These are phyloP conservation scores for Hypercompe scribonia DNA, from an alignment of 2,888 invertebrate species.

Conservation along the genomic window DNA sequence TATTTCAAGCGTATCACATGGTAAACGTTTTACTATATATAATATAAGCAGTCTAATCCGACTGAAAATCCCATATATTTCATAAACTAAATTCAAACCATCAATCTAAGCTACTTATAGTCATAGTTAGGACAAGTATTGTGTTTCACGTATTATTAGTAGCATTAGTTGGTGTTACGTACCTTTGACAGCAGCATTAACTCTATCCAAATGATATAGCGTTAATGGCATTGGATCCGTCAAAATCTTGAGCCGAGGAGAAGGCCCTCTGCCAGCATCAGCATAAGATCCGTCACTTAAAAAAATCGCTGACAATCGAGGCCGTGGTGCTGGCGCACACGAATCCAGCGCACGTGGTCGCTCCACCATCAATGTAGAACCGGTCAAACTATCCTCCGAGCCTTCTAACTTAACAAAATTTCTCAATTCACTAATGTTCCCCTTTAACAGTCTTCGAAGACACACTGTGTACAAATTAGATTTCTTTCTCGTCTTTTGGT, in stretches of 20 bases:
- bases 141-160: background rate
- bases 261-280: constrained; percentile 65
- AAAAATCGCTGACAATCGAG: constrained; percentile 82
- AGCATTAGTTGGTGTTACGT: constrained; percentile 48
- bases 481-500: constrained; percentile 64
- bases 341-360: constrained; percentile 70
- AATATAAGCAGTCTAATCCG: background rate
- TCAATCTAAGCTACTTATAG: background rate
- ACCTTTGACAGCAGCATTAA: constrained; percentile 86
- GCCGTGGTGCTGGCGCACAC: constrained; percentile 79
- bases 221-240: constrained; percentile 85
- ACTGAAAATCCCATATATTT: background rate
- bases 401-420: constrained; percentile 73
- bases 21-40: too few species aligned
- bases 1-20: background rate
- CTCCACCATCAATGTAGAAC: constrained; percentile 76
- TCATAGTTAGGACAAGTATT: background rate
- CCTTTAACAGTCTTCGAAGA: constrained; percentile 80
- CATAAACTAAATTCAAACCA: background rate
- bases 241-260: constrained; percentile 71
- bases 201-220: constrained; percentile 83
- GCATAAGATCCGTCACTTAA: constrained; percentile 72
- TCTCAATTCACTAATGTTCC: constrained; percentile 75
- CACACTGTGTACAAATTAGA: constrained; percentile 81
- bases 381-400: constrained; percentile 71